phyloP scores from a whole-genome alignment of 2,113 vertebrate species.

The Brienomyrus brachyistius region DNA sequence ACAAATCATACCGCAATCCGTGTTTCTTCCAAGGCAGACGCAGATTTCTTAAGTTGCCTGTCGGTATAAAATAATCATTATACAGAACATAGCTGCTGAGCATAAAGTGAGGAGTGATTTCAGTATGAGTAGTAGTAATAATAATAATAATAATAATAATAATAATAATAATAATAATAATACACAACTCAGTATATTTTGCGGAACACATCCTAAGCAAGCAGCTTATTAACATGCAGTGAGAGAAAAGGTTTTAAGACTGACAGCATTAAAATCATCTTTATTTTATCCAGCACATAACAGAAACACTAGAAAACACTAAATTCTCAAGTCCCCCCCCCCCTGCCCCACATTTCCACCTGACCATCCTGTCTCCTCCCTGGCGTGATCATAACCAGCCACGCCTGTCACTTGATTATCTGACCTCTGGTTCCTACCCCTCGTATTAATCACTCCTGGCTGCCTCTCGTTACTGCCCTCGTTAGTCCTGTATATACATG shows the following conservation, averaged over 20 bases:
- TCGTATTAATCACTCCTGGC: background rate
- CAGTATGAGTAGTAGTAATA: background rate
- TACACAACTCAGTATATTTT: background rate
- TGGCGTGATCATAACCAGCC: background rate
- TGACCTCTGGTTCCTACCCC: background rate
- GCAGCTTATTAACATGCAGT: background rate
- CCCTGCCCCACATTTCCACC: too few relatives aligned
- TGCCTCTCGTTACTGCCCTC: background rate
- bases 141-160: too few relatives aligned
- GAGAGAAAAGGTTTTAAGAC: background rate
- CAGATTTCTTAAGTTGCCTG: background rate
- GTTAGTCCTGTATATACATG: too few relatives aligned
- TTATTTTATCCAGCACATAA: background rate
- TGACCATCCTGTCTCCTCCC: background rate
- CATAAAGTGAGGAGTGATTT: background rate
- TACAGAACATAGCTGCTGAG: background rate
- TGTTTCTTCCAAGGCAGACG: background rate
- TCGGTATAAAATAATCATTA: background rate
- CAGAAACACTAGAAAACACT: background rate
- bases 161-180: too few relatives aligned
- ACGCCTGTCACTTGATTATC: background rate
- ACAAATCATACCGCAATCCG: background rate
- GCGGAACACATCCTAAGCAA: background rate
- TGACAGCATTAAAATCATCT: background rate
- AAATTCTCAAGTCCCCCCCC: background rate